Evolutionary conservation across 2,888 invertebrate species (phyloP), one percentile per base, ranked within the genome.

Genomic region (Stomorhina lunata): DNA sequence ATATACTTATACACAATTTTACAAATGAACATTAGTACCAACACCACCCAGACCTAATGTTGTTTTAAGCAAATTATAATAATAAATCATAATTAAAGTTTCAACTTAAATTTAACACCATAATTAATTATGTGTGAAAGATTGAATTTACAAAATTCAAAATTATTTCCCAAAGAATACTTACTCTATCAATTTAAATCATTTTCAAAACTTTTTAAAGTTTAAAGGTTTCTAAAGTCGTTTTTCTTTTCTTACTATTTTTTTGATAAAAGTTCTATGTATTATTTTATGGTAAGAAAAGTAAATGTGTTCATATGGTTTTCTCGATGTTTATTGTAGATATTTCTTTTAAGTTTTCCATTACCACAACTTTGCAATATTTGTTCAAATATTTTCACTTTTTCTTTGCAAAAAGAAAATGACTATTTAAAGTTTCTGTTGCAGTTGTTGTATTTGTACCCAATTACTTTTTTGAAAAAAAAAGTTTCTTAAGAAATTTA

Each of bases 321-420:
- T 57, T 34, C 34, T 12, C 17, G 10, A n/a, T n/a, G 29, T 20
- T 57, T 57, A 17, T 32, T 6, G 15, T 29, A 34, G n/a, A 15
- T 27, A 22, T 48, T 2, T 48, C 4, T 48, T 48, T 22, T 48
- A 48, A 22, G 10, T 22, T 48, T 48, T 48, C 48, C 22, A 48
- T 48, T 48, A 48, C 22, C 48, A 17, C 17, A 43, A 43, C 43
- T 43, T 17, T 22, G 32, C 37, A 53, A 32, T 40, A 29, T 17
- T 55, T 55, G 27, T 50, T 53, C 85, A 86, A 82, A 86, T 85
- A 87, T 87, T 88, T 88, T 88, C 88, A 88, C 88, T 88, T 88
- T 88, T 87, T 86, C n/a, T n/a, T n/a, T n/a, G n/a, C 86, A 83
- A 84, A 85, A 22, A 50, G 12, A 25, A 37, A 53, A 50, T 32